A percentile compares a stretch with the other conserved stretches of the same genome.
Conservation (phyloP, 2,888 invertebrate genomes). For the Lycaena phlaeas region DNA sequence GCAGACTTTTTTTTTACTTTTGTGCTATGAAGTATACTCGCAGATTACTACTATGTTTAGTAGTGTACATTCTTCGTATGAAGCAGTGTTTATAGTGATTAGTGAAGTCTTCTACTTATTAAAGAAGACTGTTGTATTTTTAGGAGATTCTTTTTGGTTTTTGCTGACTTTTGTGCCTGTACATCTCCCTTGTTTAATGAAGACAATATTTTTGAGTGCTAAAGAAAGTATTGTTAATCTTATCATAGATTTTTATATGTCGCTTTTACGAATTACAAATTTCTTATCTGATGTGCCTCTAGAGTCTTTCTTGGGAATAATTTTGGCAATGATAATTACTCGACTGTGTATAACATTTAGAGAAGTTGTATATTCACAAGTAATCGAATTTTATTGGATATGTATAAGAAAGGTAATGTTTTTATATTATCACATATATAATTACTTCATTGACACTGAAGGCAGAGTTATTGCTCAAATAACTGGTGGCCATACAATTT, state of each 20-base stretch:
- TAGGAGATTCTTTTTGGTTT: constrained; percentile 54
- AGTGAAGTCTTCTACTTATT: constrained; percentile 37
- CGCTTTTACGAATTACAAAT: constrained; percentile 48
- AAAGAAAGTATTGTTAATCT: constrained; percentile 26
- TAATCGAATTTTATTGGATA: constrained; percentile 41
- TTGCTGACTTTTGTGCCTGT: constrained; percentile 54
- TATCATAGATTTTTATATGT: constrained; percentile 41
- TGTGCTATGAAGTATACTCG: constrained; percentile 25
- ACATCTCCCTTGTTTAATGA: constrained; percentile 45
- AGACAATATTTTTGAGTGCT: constrained; percentile 29
- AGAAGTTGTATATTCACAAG: constrained; percentile 32
- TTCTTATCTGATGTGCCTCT: constrained; percentile 63
- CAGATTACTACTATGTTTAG: constrained; percentile 26
- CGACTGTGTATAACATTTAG: constrained; percentile 47
- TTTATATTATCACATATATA: constrained; percentile 45
- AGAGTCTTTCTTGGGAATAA: constrained; percentile 55
- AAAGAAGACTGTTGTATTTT: constrained; percentile 39
- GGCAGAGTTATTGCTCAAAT: constrained; percentile 46
- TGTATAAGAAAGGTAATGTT: constrained; percentile 45
- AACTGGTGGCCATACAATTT: constrained; percentile 36
- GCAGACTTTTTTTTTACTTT: constrained; percentile 26
- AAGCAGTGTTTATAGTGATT: constrained; percentile 29
- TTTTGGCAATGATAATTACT: constrained; percentile 45
- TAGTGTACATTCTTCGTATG: constrained; percentile 28
- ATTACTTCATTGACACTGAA: constrained; percentile 55